Base-by-base conservation (phyloP, 2,797 vertebrate species). In the Etheostoma nigrum region DNA sequence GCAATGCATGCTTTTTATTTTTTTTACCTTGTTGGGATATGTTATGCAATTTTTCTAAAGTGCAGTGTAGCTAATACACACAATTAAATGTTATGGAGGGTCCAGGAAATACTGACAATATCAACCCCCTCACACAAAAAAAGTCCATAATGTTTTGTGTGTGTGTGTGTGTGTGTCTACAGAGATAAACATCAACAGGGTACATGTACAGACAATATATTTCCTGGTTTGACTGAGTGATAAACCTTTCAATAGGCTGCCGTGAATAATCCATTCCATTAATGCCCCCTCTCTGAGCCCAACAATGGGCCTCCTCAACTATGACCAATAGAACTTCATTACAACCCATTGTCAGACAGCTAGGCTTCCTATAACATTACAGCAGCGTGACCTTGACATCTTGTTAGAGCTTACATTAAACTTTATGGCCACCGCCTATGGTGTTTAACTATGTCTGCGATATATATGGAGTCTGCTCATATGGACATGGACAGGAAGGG, bases 201-300 rank as follows among this genome's bases (percentile, higher is more conserved):
- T 63, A 66, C 65, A 80, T 73, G 74, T 72, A 74, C 75, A 82
- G 75, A 88, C 86, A 64, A 78, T 89, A 86, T 86, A 83, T 88
- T 89, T 87, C 81, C 85, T 85, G 42, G 79, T 87, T 83, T 86
- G 87, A 89, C 76, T 83, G 79, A 89, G 87, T 84, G 85, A 92
- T 93, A 93, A 93, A 93, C 89, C 91, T 88, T 89, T 90, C 84
- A 89, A 83, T 86, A 88, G 81, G 80, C 79, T 84, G 69, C 78
- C 67, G 69, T 89, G 90, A 92, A 92, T 92, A 92, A 93, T 91
- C 90, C 87, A 92, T 92, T 82, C 88, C 87, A 91, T 92, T 93
- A 93, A 91, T 66, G 82, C 76, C 82, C 81, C 79, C 85, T 68
- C 79, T 86, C 82, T 33, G 58, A 84, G 86, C 57, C 27, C 60